Evolutionary conservation across 2,797 vertebrate genomes (phyloP), one percentile per base, ranked within the genome.

Genomic region (Margarornis squamiger): DNA sequence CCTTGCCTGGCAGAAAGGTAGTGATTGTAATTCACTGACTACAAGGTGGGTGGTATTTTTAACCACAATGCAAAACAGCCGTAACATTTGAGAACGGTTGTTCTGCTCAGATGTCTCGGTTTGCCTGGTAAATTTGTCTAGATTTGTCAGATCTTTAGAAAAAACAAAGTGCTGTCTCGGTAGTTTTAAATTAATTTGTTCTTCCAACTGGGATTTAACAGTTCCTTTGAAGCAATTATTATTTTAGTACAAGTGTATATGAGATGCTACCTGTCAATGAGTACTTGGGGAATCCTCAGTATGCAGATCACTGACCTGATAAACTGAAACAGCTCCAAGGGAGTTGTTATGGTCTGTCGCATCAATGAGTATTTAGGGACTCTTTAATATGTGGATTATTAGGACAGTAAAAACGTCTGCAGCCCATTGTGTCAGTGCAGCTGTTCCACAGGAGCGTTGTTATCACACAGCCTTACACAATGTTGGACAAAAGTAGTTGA

Each of bases 151-250:
- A 91, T 80, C 78, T 81, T 63, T 49, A 63, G 76, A 59, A 95
- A 88, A 94, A 86, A 51, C 49, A 21, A 74, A 91, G 68, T 73
- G 51, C 84, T 73, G 51, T 96, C 93, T 95, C 85, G 3, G 58
- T 95, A 78, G 91, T 92, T 95, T 95, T 75, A 91, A 97, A 97
- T 97, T 96, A 95, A 97, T 96, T 97, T 87, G 75, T 85, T 91
- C 59, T 87, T 36, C 54, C 83, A 23, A 65, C 78, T 90, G 95
- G 92, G 94, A 96, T 93, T 95, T 95, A 96, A 74, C 94, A 92
- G 94, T 93, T 97, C 95, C 95, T 95, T 95, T 95, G 95, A 90
- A 95, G 96, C 94, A 96, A 88, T 97, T 96, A 96, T 91, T 96
- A 88, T 96, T 94, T 96, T 95, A 84, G 70, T 95, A 79, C 95